phyloP scores from a whole-genome alignment of 2,113 vertebrate species.

The Numida meleagris region DNA sequence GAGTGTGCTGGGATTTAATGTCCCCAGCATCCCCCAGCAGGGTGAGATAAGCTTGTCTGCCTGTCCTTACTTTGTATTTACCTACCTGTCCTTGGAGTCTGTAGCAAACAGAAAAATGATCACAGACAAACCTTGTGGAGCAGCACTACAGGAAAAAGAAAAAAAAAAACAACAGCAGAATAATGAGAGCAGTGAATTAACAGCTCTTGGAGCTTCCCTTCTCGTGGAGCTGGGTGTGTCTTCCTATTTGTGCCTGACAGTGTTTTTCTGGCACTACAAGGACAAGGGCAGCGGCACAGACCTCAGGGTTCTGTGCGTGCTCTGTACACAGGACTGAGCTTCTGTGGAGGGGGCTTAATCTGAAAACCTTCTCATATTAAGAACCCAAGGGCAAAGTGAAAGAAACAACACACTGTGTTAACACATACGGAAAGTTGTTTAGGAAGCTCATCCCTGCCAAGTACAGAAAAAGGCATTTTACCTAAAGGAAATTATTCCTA shows the following conservation, averaged over 20 bases:
- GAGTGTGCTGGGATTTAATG: neutral
- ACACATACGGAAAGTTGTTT: neutral
- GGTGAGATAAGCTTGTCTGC: neutral
- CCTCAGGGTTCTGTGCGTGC: neutral
- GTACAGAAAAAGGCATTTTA: slow-evolving; percentile 19
- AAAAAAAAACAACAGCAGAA: neutral
- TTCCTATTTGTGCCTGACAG: slow-evolving; percentile 16
- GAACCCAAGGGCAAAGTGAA: neutral
- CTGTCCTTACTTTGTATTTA: neutral
- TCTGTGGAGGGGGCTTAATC: neutral
- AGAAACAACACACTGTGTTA: neutral
- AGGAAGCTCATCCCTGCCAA: slow-evolving; percentile 11
- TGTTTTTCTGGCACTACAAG: neutral
- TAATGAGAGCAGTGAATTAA: neutral
- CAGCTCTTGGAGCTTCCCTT: neutral
- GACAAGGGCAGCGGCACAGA: neutral
- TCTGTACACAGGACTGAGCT: rapidly evolving
- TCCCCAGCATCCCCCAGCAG: neutral
- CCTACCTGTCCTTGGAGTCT: neutral
- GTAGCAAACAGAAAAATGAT: neutral
- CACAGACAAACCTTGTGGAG: neutral
- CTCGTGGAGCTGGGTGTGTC: slow-evolving; percentile 31
- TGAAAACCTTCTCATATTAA: rapidly evolving
- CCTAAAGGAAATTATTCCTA: slow-evolving; percentile 39
- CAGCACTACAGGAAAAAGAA: neutral